A percentile compares a stretch with the other conserved stretches of the same genome.
Evolutionary conservation across 2,113 vertebrate species (phyloP).

Genomic region (Numida meleagris): DNA sequence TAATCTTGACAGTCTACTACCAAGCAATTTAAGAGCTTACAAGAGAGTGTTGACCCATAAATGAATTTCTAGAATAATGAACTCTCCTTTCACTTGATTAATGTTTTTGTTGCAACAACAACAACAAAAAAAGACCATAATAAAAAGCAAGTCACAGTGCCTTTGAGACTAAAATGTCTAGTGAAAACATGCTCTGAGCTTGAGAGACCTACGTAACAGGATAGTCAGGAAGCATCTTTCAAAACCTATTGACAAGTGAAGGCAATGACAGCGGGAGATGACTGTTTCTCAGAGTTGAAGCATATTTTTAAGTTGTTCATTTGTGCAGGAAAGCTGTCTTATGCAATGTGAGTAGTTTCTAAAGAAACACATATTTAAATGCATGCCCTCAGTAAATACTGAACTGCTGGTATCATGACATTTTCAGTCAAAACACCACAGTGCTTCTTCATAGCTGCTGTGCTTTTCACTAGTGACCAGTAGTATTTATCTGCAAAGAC

Average conservation of each 20-base stretch:
- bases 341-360: neutral
- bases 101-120: neutral
- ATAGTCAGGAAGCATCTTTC: neutral
- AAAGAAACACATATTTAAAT: neutral
- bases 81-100: neutral
- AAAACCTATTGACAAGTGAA: neutral
- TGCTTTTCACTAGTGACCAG: neutral
- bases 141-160: neutral
- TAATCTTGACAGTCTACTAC: neutral
- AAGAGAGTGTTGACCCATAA: neutral
- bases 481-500: neutral
- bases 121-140: neutral
- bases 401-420: neutral
- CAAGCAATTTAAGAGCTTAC: neutral
- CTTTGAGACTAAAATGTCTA: neutral
- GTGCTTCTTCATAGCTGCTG: neutral
- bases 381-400: neutral
- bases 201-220: neutral
- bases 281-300: neutral
- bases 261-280: neutral
- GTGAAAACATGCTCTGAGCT: neutral
- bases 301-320: neutral
- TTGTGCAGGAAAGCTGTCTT: neutral
- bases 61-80: neutral
- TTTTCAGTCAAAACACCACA: conserved; percentile 2